These are phyloP conservation scores for Argyresthia albistria DNA, from an alignment of 2,888 invertebrate genomes.

Conservation along the genomic window DNA sequence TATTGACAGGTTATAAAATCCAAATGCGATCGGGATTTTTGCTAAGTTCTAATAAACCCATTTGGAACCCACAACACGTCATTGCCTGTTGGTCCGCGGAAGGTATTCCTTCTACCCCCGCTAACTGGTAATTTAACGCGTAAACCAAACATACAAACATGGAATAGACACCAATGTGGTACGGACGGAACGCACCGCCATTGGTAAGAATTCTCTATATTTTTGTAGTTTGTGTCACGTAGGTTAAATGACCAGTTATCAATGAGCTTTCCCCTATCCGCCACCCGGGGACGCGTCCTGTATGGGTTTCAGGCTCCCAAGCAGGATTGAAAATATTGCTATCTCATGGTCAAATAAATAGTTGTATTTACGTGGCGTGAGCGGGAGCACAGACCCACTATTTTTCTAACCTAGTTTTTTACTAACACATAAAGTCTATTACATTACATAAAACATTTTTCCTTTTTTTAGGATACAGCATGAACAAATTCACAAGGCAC, in stretches of 20 bases:
- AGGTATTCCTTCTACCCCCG: neutral
- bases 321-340: neutral
- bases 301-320: constrained; percentile 1
- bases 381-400: neutral
- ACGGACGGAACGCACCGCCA: no score
- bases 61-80: no score
- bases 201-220: no score
- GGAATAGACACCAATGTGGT: no score
- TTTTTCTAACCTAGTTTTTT: neutral
- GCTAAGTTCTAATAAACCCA: no score
- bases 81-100: constrained; percentile 1
- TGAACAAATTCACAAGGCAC: no score
- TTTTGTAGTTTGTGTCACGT: no score
- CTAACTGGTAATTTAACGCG: neutral
- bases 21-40: no score
- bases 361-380: neutral
- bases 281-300: constrained; percentile 5
- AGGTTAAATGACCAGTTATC: no score
- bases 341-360: neutral
- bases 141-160: no score
- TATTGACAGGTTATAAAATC: no score
- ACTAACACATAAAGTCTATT: neutral
- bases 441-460: neutral
- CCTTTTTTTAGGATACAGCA: neutral
- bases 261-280: constrained; percentile 4